Base-by-base conservation (phyloP, 2,113 vertebrate genomes). In the Planiliza haematocheilus region DNA sequence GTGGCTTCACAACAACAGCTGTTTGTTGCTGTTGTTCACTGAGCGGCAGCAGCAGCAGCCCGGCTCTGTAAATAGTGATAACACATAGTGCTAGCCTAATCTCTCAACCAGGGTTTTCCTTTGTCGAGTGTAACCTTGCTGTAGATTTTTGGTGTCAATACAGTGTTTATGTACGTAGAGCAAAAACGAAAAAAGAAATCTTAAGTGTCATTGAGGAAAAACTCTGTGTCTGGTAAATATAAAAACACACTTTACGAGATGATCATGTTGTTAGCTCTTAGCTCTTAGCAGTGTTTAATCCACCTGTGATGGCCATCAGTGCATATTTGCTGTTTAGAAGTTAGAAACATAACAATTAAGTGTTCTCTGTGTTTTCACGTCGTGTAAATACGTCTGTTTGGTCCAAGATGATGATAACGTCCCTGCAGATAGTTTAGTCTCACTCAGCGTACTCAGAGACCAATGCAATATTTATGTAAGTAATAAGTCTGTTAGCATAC, bases 391-490 rank as follows among this genome's bases (percentile, higher is more conserved):
- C 20, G 51, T 87, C 74, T 61, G 75, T 87, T 74, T 75, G 37
- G 59, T 84, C 78, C 37, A 36, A 30, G 16, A 48, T 69, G 61
- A 69, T 65, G 12, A 71, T 52, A 30, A 58, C 14, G 57, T 79
- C 66, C 77, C 61, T 65, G 74, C 81, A 72, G 30, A 77, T 85
- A 83, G 74, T 79, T 79, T 81, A 77, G 84, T 77, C 66, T 81
- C 79, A 34, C 82, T 78, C 68, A 36, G 65, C 62, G 20, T 75
- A 68, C 74, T 50, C 74, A 82, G 67, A 86, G 74, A 87, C 77
- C 85, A 87, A 92, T 91, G 91, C 90, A 91, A 91, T 91, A 91
- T 90, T 87, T 90, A 83, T 91, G 90, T 91, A 52, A 76, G 83
- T 90, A 81, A 84, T 76, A 59, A 77, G 77, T 91, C 72, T 68